Evolutionary conservation across 1,140 invertebrate species (phyloP).

Genomic region (Vanessa tameamea): DNA sequence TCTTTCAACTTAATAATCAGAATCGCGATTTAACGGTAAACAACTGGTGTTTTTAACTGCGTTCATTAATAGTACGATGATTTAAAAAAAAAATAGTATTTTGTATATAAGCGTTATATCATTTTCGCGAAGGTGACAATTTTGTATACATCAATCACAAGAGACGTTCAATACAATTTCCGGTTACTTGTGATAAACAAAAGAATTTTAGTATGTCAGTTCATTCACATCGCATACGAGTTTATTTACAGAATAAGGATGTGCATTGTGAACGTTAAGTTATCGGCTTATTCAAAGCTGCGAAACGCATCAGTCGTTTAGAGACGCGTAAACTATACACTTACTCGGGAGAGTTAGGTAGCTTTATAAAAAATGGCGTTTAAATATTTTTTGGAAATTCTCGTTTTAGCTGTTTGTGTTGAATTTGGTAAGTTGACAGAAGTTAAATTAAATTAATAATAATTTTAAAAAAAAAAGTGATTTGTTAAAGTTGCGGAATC

Average conservation of each 20-base stretch:
- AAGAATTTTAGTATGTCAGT: constrained; percentile 19
- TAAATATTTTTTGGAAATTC: constrained; percentile 21
- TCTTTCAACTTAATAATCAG: too few species aligned
- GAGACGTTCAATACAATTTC: background rate
- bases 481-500: too few species aligned
- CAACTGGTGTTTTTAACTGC: too few species aligned
- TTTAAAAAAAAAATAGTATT: too few species aligned
- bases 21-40: too few species aligned
- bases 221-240: constrained; percentile 30
- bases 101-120: too few species aligned
- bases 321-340: constrained; percentile 16
- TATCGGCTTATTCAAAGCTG: constrained; percentile 11
- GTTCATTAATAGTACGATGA: too few species aligned
- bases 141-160: too few species aligned
- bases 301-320: constrained; percentile 26
- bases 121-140: too few species aligned
- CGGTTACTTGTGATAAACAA: constrained; percentile 4
- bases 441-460: too few species aligned
- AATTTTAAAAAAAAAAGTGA: too few species aligned
- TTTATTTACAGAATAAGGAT: constrained; percentile 51
- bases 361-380: constrained; percentile 3
- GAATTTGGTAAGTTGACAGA: constrained; percentile 30
- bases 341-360: constrained; percentile 7
- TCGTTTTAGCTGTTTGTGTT: constrained; percentile 20
- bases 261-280: constrained; percentile 42